These are phyloP conservation scores for Oriolus oriolus DNA, from an alignment of 2,113 vertebrate species.

Conservation along the genomic window DNA sequence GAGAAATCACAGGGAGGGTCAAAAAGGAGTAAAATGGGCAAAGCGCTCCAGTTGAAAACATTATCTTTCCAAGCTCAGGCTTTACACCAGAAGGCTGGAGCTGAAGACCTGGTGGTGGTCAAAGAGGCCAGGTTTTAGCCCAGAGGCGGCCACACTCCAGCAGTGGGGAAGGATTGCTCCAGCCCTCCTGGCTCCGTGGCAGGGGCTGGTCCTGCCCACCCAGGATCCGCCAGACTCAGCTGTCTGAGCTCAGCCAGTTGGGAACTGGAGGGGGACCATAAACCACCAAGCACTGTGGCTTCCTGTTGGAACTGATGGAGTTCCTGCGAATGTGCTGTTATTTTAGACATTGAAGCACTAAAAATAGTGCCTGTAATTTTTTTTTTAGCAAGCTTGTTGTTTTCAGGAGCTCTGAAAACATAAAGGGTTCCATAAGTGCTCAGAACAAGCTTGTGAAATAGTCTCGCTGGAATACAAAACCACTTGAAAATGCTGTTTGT, in stretches of 20 bases:
- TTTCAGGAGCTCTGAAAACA: conserved; percentile 47
- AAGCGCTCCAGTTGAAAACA: rapidly evolving
- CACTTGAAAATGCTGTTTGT: conserved; percentile 45
- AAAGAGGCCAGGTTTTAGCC: neutral
- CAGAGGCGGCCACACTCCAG: neutral
- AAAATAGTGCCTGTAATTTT: conserved; percentile 1
- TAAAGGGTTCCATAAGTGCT: conserved; percentile 52
- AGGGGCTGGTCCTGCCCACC: neutral
- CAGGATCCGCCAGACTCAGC: neutral
- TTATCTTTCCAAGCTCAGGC: neutral
- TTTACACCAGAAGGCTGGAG: neutral
- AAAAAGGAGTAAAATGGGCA: neutral
- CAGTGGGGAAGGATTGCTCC: neutral
- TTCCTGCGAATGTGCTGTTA: conserved; percentile 38
- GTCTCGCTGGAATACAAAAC: conserved; percentile 34
- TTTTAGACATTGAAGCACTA: neutral
- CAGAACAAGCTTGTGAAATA: conserved; percentile 40
- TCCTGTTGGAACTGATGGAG: neutral
- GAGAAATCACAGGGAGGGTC: neutral
- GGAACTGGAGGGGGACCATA: neutral
- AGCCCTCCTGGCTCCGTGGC: neutral
- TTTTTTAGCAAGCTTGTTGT: conserved; percentile 20
- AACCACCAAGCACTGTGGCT: neutral
- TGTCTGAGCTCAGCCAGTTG: neutral
- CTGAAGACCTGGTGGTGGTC: neutral